Evolutionary conservation across 2,797 vertebrate genomes (phyloP), one percentile per base, ranked within the genome.

Genomic region (Heterohyrax brucei): DNA sequence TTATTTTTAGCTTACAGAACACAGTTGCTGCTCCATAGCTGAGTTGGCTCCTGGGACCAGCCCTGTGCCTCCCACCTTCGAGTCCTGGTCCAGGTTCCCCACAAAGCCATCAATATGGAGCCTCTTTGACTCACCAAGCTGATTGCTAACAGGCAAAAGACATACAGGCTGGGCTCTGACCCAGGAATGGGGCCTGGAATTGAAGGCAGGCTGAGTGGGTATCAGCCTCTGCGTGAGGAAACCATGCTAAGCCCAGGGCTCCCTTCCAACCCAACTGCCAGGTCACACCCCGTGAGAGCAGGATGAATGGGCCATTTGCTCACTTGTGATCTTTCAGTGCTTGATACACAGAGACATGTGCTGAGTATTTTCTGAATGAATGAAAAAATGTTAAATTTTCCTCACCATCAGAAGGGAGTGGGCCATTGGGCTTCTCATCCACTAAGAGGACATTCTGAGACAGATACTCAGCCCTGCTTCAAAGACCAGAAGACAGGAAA

Each of bases 1-100:
- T 91, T 87, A 78, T 68, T 94, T 95, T 91, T 66, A 83, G 62
- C 70, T 82, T 89, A 85, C 79, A 89, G 92, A 95, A 73, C 33
- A 10, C 6, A 73, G 87, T 86, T 76, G 62, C 76, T 21, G 83
- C 50, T 50, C 39, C 68, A 59, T 39, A 84, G 50, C 86, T 9
- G 5, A 50, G 39, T 28, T 50, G 64, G 33, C 61, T 48, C 61
- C 24, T 88, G 85, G 73, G 78, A 92, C 62, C 21, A 82, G 68
- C 21, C n/a, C n/a, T 88, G 46, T 8, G 59, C 66, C 82, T 76
- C 76, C 88, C 53, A 81, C 22, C 44, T 94, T 96, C 53, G 73
- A 92, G 76, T 79, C 44, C 62, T 13, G 4, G 44, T 66, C 86
- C 96, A 96, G 78, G 10, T 14, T 56, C 90, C 70, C 90, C 44